These are phyloP conservation scores for Climacteris rufus DNA, from an alignment of 2,113 vertebrate species.

Conservation along the genomic window DNA sequence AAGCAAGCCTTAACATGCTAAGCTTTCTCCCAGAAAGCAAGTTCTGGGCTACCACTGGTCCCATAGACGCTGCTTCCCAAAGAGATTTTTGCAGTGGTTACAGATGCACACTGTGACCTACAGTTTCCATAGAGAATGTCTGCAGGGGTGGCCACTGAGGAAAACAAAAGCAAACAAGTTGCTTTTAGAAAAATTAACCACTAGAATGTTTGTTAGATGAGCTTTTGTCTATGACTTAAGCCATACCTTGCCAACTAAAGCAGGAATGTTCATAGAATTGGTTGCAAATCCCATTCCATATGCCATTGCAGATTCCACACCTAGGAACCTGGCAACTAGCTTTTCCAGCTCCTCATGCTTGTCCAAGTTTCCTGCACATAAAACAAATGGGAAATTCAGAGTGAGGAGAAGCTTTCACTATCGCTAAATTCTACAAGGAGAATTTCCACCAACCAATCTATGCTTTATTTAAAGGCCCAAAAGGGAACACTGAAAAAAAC, in stretches of 20 bases:
- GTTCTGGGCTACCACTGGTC: not conserved
- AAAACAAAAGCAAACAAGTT: not conserved
- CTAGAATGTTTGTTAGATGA: not conserved
- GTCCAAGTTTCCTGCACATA: conserved; percentile 85
- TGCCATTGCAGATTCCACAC: conserved; percentile 91
- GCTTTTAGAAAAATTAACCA: not conserved
- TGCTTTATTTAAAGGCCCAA: not conserved
- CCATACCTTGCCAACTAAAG: conserved; percentile 89
- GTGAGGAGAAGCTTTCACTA: not conserved
- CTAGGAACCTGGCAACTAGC: conserved; percentile 87
- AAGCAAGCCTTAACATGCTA: not conserved
- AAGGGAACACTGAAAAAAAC: not conserved
- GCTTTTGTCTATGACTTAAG: not conserved
- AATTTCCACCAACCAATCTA: not conserved
- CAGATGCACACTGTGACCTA: not conserved
- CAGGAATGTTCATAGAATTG: conserved; percentile 98
- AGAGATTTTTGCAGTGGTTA: not conserved
- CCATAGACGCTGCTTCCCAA: not conserved
- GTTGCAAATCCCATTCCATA: conserved; percentile 98
- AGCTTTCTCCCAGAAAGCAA: not conserved
- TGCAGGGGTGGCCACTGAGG: not conserved
- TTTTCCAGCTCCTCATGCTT: conserved; percentile 92
- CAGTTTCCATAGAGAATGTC: not conserved
- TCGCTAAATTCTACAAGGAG: not conserved
- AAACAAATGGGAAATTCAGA: conserved; percentile 35